These are phyloP conservation scores for Clostera curtula DNA, from an alignment of 2,888 invertebrate genomes.

Conservation along the genomic window DNA sequence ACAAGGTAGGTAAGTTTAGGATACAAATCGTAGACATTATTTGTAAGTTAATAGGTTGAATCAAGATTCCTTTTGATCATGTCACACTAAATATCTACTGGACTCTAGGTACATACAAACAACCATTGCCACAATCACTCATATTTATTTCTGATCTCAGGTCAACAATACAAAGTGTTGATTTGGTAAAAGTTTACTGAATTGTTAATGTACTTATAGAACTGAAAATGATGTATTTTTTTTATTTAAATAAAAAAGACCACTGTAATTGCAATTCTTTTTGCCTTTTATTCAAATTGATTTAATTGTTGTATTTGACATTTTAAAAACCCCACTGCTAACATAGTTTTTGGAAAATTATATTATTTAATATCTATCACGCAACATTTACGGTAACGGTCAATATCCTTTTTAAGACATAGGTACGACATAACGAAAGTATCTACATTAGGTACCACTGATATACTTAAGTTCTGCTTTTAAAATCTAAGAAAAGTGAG, in stretches of 20 bases:
- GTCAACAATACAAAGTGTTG: conserved; percentile 59
- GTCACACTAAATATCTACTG: conserved; percentile 15
- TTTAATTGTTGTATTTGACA: no score
- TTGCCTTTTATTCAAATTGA: no score
- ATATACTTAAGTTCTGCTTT: no score
- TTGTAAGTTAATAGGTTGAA: conserved; percentile 42
- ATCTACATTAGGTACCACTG: no score
- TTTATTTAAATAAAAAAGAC: conserved; percentile 69
- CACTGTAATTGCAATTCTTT: conserved; percentile 55
- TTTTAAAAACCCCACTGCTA: no score
- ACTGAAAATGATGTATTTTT: conserved; percentile 69
- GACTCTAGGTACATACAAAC: no score
- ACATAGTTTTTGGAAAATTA: no score
- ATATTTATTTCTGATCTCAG: conserved; percentile 67
- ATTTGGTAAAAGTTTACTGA: conserved; percentile 69
- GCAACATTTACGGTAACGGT: no score
- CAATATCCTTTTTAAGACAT: no score
- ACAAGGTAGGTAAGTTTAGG: conserved; percentile 48
- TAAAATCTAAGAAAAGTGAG: no score
- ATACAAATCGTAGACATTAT: conserved; percentile 46
- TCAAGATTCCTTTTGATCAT: conserved; percentile 23
- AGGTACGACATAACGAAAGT: no score
- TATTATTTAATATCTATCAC: no score
- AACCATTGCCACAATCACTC: conserved; percentile 29
- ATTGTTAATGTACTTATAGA: conserved; percentile 73